Percentiles rank a stretch among this genome's conserved stretches.
Evolutionary conservation across 2,888 invertebrate species (phyloP).

Genomic region (Laothoe populi): DNA sequence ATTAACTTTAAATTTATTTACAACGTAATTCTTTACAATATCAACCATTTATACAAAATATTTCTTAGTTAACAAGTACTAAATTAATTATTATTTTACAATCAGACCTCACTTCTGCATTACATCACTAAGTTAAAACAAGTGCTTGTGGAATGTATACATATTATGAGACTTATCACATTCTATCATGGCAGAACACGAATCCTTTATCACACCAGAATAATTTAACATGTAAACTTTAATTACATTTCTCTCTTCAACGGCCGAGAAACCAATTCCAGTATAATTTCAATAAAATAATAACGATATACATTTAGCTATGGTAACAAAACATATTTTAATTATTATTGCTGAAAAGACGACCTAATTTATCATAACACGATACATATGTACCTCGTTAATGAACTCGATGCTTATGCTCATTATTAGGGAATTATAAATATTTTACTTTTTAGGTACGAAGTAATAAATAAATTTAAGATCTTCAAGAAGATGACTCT

Average conservation of each 20-base stretch:
- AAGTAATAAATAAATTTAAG: slow-evolving; percentile 77
- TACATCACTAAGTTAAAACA: slow-evolving; percentile 68
- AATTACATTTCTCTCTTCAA: slow-evolving; percentile 25
- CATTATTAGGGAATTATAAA: slow-evolving; percentile 31
- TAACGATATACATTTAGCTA: slow-evolving; percentile 69
- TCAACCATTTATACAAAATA: slow-evolving; percentile 85
- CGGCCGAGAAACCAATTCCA: slow-evolving; percentile 28
- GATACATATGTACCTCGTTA: slow-evolving; percentile 32
- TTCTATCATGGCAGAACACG: slow-evolving; percentile 71
- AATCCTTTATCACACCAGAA: slow-evolving; percentile 54
- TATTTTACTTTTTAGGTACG: slow-evolving; percentile 40
- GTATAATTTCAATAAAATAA: slow-evolving; percentile 55
- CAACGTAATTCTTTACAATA: slow-evolving; percentile 82
- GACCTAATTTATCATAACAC: slow-evolving; percentile 31
- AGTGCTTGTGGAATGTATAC: slow-evolving; percentile 69
- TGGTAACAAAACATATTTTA: slow-evolving; percentile 71
- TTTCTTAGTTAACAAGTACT: slow-evolving; percentile 81
- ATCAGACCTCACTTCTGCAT: slow-evolving; percentile 75
- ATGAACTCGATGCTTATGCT: slow-evolving; percentile 25
- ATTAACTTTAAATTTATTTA: slow-evolving; percentile 83
- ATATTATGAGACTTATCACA: slow-evolving; percentile 71
- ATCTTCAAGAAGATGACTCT: slow-evolving; percentile 67
- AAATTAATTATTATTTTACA: slow-evolving; percentile 78
- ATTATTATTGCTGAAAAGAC: slow-evolving; percentile 31
- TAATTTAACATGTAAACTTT: slow-evolving; percentile 35